phyloP scores from a whole-genome alignment of 2,113 vertebrate species.

The Sylvilagus bachmani region DNA sequence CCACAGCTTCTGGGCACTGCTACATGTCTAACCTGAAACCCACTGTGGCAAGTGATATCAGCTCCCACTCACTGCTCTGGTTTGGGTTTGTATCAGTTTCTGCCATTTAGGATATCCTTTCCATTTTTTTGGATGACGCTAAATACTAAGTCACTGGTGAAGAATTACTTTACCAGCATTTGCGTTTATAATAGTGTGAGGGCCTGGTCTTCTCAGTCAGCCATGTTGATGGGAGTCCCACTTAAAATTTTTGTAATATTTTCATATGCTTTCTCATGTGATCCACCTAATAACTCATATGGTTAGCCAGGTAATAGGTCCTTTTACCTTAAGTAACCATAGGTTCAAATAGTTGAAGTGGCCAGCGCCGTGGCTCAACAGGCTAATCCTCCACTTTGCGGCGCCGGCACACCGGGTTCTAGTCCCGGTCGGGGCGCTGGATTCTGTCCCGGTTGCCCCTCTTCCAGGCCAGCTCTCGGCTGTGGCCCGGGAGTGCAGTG shows the following conservation, averaged over 20 bases:
- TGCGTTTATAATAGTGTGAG: background rate
- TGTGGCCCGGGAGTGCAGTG: too few relatives aligned
- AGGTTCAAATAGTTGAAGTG: background rate
- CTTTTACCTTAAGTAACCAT: background rate
- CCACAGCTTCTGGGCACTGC: background rate
- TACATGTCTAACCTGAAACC: background rate
- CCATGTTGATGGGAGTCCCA: background rate
- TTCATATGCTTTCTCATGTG: background rate
- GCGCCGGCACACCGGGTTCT: too few relatives aligned
- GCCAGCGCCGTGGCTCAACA: too few relatives aligned
- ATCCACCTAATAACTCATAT: background rate
- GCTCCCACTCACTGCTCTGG: background rate
- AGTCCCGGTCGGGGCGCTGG: too few relatives aligned
- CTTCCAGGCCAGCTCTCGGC: too few relatives aligned
- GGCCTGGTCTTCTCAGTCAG: background rate
- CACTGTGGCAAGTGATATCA: background rate
- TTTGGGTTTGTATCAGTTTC: conserved; percentile 40
- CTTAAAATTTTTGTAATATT: background rate
- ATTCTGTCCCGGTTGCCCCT: too few relatives aligned
- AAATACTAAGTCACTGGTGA: background rate
- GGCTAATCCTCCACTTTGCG: too few relatives aligned
- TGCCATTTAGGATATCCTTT: background rate
- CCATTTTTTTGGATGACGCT: background rate
- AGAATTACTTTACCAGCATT: background rate
- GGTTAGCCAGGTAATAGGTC: background rate